Base-by-base conservation (phyloP, 2,888 invertebrate species). In the Tanytarsus gracilentus region DNA sequence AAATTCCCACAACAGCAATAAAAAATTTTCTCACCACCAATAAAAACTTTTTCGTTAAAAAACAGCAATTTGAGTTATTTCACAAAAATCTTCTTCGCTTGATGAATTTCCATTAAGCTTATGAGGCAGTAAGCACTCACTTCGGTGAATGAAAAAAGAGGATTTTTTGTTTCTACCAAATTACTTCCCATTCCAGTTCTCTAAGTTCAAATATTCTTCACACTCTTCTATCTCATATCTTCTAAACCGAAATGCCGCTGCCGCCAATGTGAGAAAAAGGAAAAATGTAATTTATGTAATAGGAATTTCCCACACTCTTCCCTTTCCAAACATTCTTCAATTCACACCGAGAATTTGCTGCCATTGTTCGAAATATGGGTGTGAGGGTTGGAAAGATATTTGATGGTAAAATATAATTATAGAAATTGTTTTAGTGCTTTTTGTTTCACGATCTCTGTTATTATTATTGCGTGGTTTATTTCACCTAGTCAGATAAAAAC, bases 381-480 rank as follows among this genome's bases (percentile, higher is more conserved):
- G 49, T 11, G 49, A 27, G 27, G 14, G 49, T 26, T 27, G 26
- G 49, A 49, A 27, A 49, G 27, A 49, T 49, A 49, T 49, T 49
- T 49, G 27, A 49, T 49, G 48, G 58, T 9, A 26, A 58, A 48
- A 58, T 58, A 58, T 58, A 58, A 58, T 58, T 58, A 58, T 48
- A 58, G 58, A 58, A 58, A 58, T 48, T 58, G 58, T 58, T 58
- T 58, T 48, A 48, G 11, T 58, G 30, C 27, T 48, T 30, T 58
- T 26, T 21, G 23, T 39, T 40, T 26, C 44, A 7, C 44, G 23
- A 9, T 44, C n/a, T n/a, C 6, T 33, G 9, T n/a, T 2, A 11
- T 33, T 5, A 11, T 33, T 4, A 11, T 33, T 33, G 9, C 11
- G 3, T 33, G 9, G 33, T 5, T 9, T 11, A 11, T 33, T 9